These are phyloP conservation scores for Heptranchias perlo DNA, from an alignment of 2,113 vertebrate genomes.

Conservation along the genomic window DNA sequence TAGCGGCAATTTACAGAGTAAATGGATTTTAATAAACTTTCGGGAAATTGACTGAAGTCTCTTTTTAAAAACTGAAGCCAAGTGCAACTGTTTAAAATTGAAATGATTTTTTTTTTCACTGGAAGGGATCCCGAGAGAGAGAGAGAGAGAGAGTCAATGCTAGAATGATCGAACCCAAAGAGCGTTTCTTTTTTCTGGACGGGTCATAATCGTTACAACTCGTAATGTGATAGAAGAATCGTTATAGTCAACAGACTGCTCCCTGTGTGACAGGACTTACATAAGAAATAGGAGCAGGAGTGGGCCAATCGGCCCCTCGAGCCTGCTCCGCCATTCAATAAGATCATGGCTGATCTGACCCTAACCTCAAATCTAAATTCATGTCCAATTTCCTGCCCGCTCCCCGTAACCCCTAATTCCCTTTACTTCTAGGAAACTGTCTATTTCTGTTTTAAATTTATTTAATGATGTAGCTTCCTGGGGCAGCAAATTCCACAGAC, in stretches of 20 bases:
- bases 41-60: background rate
- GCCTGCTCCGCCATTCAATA: too few relatives aligned
- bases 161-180: background rate
- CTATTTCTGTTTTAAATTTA: too few relatives aligned
- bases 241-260: background rate
- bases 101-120: background rate
- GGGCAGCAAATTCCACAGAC: too few relatives aligned
- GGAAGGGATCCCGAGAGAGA: background rate
- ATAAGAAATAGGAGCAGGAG: too few relatives aligned
- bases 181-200: background rate
- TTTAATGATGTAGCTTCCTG: too few relatives aligned
- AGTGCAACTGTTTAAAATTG: background rate
- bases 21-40: conserved; percentile 26
- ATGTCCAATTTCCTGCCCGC: too few relatives aligned
- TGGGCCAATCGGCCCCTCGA: too few relatives aligned
- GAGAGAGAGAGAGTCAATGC: background rate
- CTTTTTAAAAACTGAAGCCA: background rate
- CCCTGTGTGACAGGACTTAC: background rate
- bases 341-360: too few relatives aligned
- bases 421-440: too few relatives aligned
- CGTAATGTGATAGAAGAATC: background rate
- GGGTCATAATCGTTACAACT: background rate
- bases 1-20: background rate
- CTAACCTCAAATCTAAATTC: too few relatives aligned
- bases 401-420: too few relatives aligned